Evolutionary conservation across 2,113 vertebrate genomes (phyloP).

Genomic region (Dolichallabes microphthalmus): DNA sequence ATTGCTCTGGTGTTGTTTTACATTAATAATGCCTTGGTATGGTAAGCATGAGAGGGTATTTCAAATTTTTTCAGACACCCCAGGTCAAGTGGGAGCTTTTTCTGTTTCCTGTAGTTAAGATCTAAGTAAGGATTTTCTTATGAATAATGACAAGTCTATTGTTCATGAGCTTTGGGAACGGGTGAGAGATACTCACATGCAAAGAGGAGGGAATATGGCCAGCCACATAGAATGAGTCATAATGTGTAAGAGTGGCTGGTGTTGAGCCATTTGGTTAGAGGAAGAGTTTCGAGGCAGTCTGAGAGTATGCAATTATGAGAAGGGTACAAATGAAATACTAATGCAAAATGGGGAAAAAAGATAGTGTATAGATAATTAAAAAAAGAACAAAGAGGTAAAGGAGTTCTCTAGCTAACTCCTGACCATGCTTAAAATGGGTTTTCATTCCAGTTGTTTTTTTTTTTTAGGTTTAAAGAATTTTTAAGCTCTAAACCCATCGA

Average conservation of each 20-base stretch:
- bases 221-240: conserved; percentile 32
- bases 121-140: background rate
- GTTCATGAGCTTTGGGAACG: conserved; percentile 7
- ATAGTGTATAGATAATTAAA: background rate
- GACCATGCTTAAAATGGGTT: background rate
- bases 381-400: background rate
- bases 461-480: background rate
- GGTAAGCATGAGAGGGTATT: conserved; percentile 8
- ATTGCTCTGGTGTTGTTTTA: background rate
- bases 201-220: conserved; percentile 23
- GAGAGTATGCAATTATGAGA: background rate
- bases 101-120: background rate
- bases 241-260: conserved; percentile 27
- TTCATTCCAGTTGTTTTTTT: background rate
- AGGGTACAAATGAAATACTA: conserved; percentile 33
- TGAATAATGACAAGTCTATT: conserved; percentile 20
- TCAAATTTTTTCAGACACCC: background rate
- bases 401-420: background rate
- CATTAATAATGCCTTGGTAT: conserved; percentile 28
- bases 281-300: background rate
- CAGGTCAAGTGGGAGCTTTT: background rate
- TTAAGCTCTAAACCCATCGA: background rate
- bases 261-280: conserved; percentile 26
- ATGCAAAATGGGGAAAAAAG: conserved; percentile 4
- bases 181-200: conserved; percentile 25